Evolutionary conservation across 2,888 invertebrate genomes (phyloP).

Genomic region (Ptilodon capucinus): DNA sequence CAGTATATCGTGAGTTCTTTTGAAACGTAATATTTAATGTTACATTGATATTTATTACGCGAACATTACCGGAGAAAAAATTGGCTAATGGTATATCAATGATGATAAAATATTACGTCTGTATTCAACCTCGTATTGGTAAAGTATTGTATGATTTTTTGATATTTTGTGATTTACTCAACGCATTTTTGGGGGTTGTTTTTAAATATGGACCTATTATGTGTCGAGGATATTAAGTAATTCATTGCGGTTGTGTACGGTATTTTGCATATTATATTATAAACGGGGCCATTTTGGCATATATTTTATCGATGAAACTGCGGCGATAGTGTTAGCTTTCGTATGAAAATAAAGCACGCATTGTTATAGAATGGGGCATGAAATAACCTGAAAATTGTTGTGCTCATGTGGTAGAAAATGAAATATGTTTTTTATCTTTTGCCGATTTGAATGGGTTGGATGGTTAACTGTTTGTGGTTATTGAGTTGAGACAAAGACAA

Average conservation of each 20-base stretch:
- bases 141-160: neutral
- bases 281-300: neutral
- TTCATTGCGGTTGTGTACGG: neutral
- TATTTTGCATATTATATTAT: neutral
- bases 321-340: neutral
- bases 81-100: neutral
- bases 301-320: neutral
- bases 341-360: constrained; percentile 1
- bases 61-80: constrained; percentile 2
- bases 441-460: neutral
- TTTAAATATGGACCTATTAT: neutral
- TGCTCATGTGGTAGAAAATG: neutral
- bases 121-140: neutral
- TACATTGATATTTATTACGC: constrained; percentile 10
- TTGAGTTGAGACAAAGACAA: too few relatives aligned
- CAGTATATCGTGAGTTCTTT: neutral
- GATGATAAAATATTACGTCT: neutral
- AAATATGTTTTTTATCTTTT: neutral
- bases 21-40: neutral
- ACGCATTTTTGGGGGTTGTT: neutral
- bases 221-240: neutral
- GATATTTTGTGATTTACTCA: neutral
- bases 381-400: neutral
- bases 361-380: neutral
- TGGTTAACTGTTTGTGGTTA: too few relatives aligned